Conservation (phyloP, 2,797 vertebrate genomes). For the Chelidonichthys spinosus region DNA sequence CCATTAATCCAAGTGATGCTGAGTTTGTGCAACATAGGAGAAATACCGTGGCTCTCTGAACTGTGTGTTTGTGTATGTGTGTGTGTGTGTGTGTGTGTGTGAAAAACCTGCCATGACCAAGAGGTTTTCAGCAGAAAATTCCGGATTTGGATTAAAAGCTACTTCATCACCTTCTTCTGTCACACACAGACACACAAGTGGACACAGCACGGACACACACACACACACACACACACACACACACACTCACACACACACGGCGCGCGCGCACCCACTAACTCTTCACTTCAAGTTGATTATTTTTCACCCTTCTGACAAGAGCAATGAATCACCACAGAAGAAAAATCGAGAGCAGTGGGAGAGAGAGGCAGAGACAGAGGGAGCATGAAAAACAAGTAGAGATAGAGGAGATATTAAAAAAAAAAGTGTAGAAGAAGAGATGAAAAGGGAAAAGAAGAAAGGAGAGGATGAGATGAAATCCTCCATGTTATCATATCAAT, state of each 20-base stretch:
- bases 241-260: conserved; percentile 17
- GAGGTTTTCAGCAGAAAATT: conserved; percentile 75
- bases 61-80: conserved; percentile 28
- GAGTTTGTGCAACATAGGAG: conserved; percentile 67
- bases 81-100: conserved; percentile 31
- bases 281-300: conserved; percentile 81
- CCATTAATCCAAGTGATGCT: conserved; percentile 75
- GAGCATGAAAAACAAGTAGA: conserved; percentile 30
- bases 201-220: conserved; percentile 2
- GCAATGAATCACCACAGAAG: conserved; percentile 76
- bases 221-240: conserved; percentile 30
- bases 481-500: conserved; percentile 53
- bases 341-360: conserved; percentile 62
- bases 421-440: conserved; percentile 36
- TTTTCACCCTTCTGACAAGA: conserved; percentile 81
- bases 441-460: conserved; percentile 11
- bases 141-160: conserved; percentile 80
- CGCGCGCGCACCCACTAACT: conserved; percentile 39
- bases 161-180: conserved; percentile 74
- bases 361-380: conserved; percentile 23
- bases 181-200: conserved; percentile 37
- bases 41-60: conserved; percentile 58
- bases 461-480: conserved; percentile 41
- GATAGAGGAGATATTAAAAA: conserved; percentile 10
- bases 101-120: conserved; percentile 69